A percentile compares a stretch with the other conserved stretches of the same genome.
Conservation (phyloP, 2,888 invertebrate species). For the Thysanoteuthis rhombus region DNA sequence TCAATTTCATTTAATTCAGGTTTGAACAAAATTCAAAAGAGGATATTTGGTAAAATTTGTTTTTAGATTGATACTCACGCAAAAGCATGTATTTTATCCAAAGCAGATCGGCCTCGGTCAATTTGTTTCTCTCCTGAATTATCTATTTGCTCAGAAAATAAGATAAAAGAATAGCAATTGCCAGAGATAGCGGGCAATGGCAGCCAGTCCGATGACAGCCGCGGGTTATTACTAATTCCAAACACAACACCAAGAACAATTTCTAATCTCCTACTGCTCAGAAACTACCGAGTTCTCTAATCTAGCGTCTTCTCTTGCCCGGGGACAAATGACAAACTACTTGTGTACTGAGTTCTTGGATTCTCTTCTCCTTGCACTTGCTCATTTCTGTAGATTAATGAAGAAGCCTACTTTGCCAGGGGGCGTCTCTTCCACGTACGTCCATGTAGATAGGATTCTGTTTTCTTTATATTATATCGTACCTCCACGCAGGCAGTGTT, state of each 20-base stretch:
- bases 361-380: not conserved
- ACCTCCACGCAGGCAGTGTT: not conserved
- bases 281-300: not conserved
- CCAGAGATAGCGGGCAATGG: not conserved
- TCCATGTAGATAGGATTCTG: not conserved
- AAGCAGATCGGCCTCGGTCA: not conserved
- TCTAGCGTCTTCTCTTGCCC: not conserved
- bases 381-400: conserved; percentile 12
- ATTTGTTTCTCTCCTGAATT: not conserved
- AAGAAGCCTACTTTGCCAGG: not conserved
- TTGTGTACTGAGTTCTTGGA: conserved; percentile 12
- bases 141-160: not conserved
- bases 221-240: not conserved
- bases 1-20: not conserved
- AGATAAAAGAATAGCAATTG: conserved; percentile 12
- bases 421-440: not conserved
- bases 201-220: not conserved
- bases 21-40: not conserved
- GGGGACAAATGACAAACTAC: not conserved
- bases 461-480: not conserved
- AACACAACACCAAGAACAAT: not conserved
- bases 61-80: not conserved
- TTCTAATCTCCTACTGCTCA: not conserved
- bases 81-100: not conserved
- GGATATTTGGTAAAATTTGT: not conserved